These are phyloP conservation scores for Arvicanthis niloticus DNA, from an alignment of 2,113 vertebrate species.

Conservation along the genomic window DNA sequence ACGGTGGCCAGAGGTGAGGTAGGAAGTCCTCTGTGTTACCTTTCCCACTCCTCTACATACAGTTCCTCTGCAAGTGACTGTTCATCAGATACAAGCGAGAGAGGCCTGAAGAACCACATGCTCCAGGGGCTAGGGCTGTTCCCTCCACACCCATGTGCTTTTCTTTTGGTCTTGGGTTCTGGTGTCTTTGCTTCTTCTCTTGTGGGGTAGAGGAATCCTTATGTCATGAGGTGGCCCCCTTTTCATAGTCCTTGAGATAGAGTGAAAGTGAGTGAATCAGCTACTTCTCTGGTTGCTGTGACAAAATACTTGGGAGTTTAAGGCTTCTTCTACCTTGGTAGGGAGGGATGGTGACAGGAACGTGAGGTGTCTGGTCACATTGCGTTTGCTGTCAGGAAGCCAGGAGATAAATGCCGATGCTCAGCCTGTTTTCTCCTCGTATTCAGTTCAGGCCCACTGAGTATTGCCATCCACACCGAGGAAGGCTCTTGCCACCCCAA, in stretches of 20 bases:
- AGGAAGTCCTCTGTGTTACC: fast-evolving
- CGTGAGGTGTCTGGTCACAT: not conserved
- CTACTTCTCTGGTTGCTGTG: not conserved
- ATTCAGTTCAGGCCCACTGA: no score
- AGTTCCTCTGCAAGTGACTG: not conserved
- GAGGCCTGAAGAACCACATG: not conserved
- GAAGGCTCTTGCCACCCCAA: not conserved
- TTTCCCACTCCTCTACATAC: not conserved
- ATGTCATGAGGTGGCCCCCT: fast-evolving
- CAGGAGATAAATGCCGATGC: not conserved
- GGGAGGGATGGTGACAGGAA: not conserved
- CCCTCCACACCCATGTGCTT: fast-evolving
- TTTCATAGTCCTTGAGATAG: not conserved
- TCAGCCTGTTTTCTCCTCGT: not conserved
- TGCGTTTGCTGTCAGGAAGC: no score
- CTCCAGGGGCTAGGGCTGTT: fast-evolving
- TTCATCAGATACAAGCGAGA: fast-evolving
- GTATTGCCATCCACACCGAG: not conserved
- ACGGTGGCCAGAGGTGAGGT: fast-evolving
- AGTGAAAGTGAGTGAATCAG: not conserved
- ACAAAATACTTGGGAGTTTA: not conserved
- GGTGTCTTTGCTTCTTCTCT: fast-evolving
- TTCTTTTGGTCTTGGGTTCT: fast-evolving
- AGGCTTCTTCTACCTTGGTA: not conserved
- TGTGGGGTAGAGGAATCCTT: no score